phyloP scores from a whole-genome alignment of 2,113 vertebrate species.

The Cheilinus undulatus region DNA sequence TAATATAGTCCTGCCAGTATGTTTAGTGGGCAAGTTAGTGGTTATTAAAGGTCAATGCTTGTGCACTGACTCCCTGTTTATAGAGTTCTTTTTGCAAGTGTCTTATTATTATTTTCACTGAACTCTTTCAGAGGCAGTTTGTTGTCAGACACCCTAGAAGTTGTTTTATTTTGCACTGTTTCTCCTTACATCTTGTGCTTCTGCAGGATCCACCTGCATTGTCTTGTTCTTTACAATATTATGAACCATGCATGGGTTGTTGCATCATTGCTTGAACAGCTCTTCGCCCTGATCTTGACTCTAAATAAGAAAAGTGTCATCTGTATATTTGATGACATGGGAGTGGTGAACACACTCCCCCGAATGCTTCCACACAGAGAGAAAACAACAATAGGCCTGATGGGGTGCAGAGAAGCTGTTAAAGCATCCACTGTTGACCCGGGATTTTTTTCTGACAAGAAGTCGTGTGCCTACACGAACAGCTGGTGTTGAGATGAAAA shows the following conservation, averaged over 20 bases:
- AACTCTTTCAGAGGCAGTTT: background rate
- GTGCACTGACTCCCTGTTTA: no score
- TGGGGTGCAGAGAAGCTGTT: background rate
- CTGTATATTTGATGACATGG: slow-evolving; percentile 15
- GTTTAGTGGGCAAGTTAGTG: no score
- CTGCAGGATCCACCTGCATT: background rate
- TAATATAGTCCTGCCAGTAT: no score
- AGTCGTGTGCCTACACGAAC: slow-evolving; percentile 18
- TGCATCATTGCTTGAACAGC: slow-evolving; percentile 6
- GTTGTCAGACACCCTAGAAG: background rate
- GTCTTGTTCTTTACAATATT: background rate
- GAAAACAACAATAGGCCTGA: slow-evolving; percentile 20
- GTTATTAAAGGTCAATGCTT: no score
- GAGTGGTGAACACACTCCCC: background rate
- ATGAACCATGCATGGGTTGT: background rate
- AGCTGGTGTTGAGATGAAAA: slow-evolving; percentile 11
- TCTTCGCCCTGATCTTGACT: slow-evolving; percentile 1
- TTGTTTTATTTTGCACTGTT: background rate
- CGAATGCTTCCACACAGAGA: background rate
- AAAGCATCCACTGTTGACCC: background rate
- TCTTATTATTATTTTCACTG: background rate
- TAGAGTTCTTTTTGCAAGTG: background rate
- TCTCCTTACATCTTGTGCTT: background rate
- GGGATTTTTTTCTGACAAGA: slow-evolving; percentile 10
- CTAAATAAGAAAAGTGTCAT: background rate